Base-by-base conservation (phyloP, 2,888 invertebrate species). In the Ophion ellenae region DNA sequence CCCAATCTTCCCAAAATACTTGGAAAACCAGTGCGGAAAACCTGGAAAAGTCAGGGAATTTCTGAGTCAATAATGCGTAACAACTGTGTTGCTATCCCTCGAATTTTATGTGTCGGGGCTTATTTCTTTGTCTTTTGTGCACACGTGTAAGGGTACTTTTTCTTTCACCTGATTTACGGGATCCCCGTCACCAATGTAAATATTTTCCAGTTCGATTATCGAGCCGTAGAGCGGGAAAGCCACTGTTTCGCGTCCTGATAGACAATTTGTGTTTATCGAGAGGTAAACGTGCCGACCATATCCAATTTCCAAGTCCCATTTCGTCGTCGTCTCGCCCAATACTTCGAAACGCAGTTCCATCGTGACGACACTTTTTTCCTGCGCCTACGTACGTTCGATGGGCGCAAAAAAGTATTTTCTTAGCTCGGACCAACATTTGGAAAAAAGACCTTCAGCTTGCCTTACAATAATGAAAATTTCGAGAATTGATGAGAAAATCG, bases 281-380 rank as follows among this genome's bases (percentile, higher is more conserved):
- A 94, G 80, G 71, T 90, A 88, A 53, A 95, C 86, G 11, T 84
- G 89, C 81, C 95, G 91, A 78, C 93, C 88, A 59, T 94, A 85
- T 59, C 92, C 91, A 10, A 95, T 89, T 64, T 90, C 84, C 17
- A 95, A 81, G 7, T 90, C 87, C 90, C 94, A 95, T n/a, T 91
- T 90, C 86, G 94, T 86, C 40, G 89, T 85, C 4, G 90, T 91
- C 57, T 88, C 86, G 17, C 93, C 93, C 14, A 90, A 84, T 40
- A 93, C 59, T 17, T 88, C 80, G 85, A 93, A 94, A 75, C 88
- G 92, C 14, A 94, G 86, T 77, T 90, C 88, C 47, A 95, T 91
- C 64, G 89, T 90, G 63, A 95, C 70, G 9, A 88, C 77, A 59
- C n/a, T 75, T 53, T 84, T 83, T 80, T 89, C 86, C 5, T 67